Conservation (phyloP, 2,113 vertebrate species). For the Cyanocitta stelleri region DNA sequence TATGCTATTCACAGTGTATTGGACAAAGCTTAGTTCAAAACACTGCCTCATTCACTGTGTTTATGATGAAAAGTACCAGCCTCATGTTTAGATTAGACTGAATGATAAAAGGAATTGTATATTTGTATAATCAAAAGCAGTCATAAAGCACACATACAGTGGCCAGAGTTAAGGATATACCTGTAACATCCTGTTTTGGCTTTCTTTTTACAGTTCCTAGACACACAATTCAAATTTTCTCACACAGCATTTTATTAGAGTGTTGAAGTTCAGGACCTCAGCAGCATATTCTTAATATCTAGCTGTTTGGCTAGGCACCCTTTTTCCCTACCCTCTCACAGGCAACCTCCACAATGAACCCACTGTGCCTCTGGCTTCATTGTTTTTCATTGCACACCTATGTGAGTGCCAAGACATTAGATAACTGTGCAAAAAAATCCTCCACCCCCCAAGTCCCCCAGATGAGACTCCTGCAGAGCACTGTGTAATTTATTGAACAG, state of each 20-base stretch:
- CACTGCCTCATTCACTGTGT: neutral
- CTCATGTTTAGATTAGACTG: neutral
- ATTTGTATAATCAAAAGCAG: neutral
- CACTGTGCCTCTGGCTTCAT: conserved; percentile 5
- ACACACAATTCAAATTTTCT: neutral
- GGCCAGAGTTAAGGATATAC: neutral
- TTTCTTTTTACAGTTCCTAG: neutral
- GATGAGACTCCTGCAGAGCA: neutral
- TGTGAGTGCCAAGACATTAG: neutral
- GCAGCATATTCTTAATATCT: neutral
- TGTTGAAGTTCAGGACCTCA: neutral
- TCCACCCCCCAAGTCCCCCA: neutral
- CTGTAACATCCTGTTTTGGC: neutral
- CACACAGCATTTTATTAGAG: neutral
- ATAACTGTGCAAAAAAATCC: neutral
- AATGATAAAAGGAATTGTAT: conserved; percentile 6
- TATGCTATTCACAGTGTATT: neutral
- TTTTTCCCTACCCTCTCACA: neutral
- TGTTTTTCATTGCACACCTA: conserved; percentile 39
- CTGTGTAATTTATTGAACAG: neutral
- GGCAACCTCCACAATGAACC: conserved; percentile 28
- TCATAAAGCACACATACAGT: neutral
- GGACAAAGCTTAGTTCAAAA: conserved; percentile 31
- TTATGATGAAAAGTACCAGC: neutral
- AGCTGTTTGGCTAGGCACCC: neutral